Conservation (phyloP, 2,113 vertebrate genomes). For the Mystacornis crossleyi region DNA sequence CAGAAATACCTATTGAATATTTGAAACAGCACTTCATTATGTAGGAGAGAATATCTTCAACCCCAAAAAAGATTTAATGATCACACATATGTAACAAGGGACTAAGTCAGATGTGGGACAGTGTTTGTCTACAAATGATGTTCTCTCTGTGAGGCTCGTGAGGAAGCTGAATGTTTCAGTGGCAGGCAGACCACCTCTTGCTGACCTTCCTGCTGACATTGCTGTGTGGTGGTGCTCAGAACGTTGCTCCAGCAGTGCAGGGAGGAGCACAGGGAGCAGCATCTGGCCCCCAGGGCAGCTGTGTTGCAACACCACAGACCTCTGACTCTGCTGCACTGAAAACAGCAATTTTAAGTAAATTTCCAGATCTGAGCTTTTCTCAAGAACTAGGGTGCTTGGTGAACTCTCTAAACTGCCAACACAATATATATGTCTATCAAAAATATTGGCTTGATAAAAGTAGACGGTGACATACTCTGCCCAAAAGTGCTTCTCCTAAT, state of each 20-base stretch:
- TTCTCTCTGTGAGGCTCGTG: accelerated
- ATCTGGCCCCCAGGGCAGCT: not conserved
- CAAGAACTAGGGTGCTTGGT: not conserved
- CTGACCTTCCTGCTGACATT: not conserved
- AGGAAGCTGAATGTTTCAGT: not conserved
- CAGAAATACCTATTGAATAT: not conserved
- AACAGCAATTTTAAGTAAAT: not conserved
- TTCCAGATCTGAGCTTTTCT: conserved; percentile 6
- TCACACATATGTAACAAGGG: not conserved
- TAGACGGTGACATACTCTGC: not conserved
- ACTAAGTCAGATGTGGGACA: not conserved
- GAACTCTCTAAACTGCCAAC: conserved; percentile 52
- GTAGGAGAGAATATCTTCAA: not conserved
- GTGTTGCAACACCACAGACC: not conserved
- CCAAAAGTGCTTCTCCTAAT: not conserved
- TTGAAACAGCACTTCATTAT: not conserved
- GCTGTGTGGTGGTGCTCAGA: accelerated
- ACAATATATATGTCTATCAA: conserved; percentile 19
- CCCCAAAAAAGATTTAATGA: not conserved
- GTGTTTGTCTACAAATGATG: accelerated
- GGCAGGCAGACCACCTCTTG: not conserved
- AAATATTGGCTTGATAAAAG: conserved; percentile 50
- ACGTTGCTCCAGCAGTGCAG: not conserved
- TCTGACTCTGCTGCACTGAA: not conserved
- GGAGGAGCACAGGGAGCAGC: not conserved